A percentile compares a stretch with the other conserved stretches of the same genome.
Conservation (phyloP, 2,113 vertebrate species). For the Mungos mungo region DNA sequence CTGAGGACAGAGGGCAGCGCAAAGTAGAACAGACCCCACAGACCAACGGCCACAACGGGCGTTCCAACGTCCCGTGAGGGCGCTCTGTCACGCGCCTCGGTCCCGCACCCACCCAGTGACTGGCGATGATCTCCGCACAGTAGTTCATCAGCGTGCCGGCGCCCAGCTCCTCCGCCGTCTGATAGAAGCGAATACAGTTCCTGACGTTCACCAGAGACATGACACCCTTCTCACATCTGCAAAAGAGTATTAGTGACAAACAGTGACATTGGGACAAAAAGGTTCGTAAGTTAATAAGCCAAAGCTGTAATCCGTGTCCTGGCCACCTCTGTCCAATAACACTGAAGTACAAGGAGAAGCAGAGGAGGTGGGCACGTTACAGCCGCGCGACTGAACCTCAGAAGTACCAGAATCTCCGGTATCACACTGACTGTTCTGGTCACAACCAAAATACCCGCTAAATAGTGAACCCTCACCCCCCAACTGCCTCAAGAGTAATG, state of each 20-base stretch:
- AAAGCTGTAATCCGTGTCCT: background rate
- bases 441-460: conserved; percentile 48
- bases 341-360: background rate
- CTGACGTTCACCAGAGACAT: conserved; percentile 98
- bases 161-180: conserved; percentile 96
- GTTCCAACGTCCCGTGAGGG: background rate
- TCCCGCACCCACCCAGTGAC: conserved; percentile 94
- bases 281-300: background rate
- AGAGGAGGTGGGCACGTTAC: background rate
- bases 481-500: background rate
- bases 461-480: background rate
- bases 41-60: background rate
- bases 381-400: background rate
- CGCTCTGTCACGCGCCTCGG: background rate
- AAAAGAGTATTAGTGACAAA: background rate
- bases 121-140: conserved; percentile 98
- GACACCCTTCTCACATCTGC: conserved; percentile 97
- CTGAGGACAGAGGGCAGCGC: conserved; percentile 78
- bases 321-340: background rate
- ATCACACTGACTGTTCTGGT: background rate
- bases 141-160: conserved; percentile 96
- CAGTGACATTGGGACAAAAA: background rate
- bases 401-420: conserved; percentile 14
- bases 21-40: background rate
- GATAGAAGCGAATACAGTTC: conserved; percentile 99